These are phyloP conservation scores for Danaus chrysippus DNA, from an alignment of 2,888 invertebrate species.

Conservation along the genomic window DNA sequence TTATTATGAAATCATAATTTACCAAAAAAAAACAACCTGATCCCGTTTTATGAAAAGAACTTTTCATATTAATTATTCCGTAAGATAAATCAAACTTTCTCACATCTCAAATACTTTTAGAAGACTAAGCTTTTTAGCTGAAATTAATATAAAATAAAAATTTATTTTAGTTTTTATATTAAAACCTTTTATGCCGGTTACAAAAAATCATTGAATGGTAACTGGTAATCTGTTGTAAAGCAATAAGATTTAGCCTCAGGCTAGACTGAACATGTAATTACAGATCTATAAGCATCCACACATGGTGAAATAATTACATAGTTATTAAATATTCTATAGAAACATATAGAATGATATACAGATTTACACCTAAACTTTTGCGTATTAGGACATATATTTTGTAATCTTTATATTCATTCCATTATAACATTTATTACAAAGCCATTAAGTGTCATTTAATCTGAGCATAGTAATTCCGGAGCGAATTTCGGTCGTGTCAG, in stretches of 20 bases:
- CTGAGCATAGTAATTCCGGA: background rate
- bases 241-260: too few relatives aligned
- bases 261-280: too few relatives aligned
- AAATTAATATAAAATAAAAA: background rate
- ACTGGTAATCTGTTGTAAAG: too few relatives aligned
- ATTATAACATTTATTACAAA: background rate
- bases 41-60: background rate
- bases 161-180: background rate
- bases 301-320: too few relatives aligned
- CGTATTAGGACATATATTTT: too few relatives aligned
- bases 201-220: too few relatives aligned
- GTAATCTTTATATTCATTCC: too few relatives aligned
- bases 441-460: background rate
- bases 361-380: too few relatives aligned
- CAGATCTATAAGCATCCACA: too few relatives aligned
- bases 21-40: background rate
- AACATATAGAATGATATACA: too few relatives aligned
- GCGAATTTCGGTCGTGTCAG: background rate
- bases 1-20: too few relatives aligned
- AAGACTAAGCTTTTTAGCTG: background rate
- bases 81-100: background rate
- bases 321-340: too few relatives aligned
- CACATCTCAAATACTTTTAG: background rate
- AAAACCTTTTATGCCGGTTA: background rate
- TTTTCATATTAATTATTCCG: conserved; percentile 1